Evolutionary conservation across 2,888 invertebrate species (phyloP).

Genomic region (Sisyra terminalis): DNA sequence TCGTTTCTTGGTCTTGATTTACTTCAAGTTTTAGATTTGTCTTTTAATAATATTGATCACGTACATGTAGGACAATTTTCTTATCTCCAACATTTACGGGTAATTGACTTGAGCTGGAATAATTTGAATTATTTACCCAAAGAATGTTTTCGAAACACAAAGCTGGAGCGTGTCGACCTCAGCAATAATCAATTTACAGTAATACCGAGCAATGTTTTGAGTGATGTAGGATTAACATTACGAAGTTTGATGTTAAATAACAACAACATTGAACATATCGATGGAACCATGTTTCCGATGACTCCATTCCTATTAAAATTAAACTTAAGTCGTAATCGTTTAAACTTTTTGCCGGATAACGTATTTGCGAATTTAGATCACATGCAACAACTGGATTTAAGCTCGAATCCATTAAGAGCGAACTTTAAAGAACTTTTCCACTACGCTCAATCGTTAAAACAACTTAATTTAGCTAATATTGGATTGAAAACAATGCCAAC

Average conservation of each 20-base stretch:
- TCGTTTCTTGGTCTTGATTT: constrained; percentile 60
- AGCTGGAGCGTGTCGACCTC: constrained; percentile 64
- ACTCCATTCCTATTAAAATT: constrained; percentile 63
- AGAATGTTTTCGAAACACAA: constrained; percentile 64
- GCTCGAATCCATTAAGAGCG: constrained; percentile 64
- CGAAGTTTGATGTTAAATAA: constrained; percentile 60
- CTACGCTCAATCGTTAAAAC: constrained; percentile 65
- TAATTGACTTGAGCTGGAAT: constrained; percentile 57
- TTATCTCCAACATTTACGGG: constrained; percentile 53
- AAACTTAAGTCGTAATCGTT: constrained; percentile 62
- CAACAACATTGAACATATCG: constrained; percentile 72
- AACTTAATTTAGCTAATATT: constrained; percentile 58
- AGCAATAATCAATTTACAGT: constrained; percentile 61
- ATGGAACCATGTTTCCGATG: constrained; percentile 72
- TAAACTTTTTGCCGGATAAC: constrained; percentile 75
- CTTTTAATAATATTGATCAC: constrained; percentile 57
- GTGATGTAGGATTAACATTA: constrained; percentile 63
- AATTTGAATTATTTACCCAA: constrained; percentile 55
- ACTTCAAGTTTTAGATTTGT: constrained; percentile 63
- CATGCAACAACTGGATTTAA: constrained; percentile 62
- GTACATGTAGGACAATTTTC: constrained; percentile 67
- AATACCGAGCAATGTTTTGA: constrained; percentile 62
- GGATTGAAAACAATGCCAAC: constrained; percentile 62
- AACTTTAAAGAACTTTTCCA: constrained; percentile 79
- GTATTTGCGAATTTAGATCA: constrained; percentile 70